phyloP scores from a whole-genome alignment of 2,797 vertebrate species.

The Lepidocolaptes lacrymiger region DNA sequence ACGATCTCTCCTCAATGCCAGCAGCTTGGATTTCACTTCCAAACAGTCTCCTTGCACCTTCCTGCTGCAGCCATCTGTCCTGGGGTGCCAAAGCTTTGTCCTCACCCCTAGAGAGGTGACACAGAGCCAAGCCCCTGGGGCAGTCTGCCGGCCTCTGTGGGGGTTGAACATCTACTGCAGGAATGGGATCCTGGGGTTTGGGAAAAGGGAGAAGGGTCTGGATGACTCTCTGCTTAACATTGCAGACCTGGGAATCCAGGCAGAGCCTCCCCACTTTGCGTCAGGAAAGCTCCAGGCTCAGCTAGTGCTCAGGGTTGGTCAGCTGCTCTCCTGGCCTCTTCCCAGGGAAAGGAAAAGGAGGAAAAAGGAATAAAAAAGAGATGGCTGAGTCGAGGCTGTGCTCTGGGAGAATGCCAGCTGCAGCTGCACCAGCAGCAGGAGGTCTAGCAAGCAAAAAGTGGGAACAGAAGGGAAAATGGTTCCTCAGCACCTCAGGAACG shows the following conservation, averaged over 20 bases:
- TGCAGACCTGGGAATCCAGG: not conserved
- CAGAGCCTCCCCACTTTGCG: not conserved
- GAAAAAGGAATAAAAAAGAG: not conserved
- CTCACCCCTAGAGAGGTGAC: accelerated
- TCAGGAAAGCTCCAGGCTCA: not conserved
- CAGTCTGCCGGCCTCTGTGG: not conserved
- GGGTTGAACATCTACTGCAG: not conserved
- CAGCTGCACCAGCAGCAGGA: not conserved
- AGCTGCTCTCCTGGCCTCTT: not conserved
- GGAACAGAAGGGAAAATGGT: not conserved
- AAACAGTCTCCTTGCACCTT: not conserved
- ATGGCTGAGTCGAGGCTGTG: not conserved
- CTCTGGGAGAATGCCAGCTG: not conserved
- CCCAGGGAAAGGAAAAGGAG: not conserved
- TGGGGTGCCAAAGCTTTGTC: not conserved
- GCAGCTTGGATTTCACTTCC: not conserved
- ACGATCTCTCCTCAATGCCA: not conserved
- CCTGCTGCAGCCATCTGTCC: not conserved
- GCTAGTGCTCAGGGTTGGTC: accelerated
- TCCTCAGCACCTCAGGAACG: not conserved
- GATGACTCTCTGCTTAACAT: not conserved
- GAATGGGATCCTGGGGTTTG: accelerated
- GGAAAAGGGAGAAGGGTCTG: not conserved
- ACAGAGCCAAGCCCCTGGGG: not conserved
- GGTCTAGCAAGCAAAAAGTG: not conserved